Percentiles rank a stretch among this genome's conserved stretches.
phyloP scores from a whole-genome alignment of 2,797 vertebrate species.

The Bucorvus abyssinicus region DNA sequence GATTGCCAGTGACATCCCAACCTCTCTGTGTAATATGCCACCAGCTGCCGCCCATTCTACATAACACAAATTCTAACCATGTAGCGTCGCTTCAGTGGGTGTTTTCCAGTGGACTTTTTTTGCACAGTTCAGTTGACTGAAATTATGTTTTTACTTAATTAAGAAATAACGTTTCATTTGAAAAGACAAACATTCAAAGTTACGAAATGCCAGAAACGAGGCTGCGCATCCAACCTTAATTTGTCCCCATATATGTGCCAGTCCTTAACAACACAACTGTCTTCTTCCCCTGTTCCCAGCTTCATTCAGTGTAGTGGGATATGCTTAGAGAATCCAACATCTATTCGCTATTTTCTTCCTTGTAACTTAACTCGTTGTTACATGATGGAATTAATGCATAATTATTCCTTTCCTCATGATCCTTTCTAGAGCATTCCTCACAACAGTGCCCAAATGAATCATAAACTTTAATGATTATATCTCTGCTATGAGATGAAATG shows the following conservation, averaged over 20 bases:
- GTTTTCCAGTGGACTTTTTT: not conserved
- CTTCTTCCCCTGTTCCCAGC: not conserved
- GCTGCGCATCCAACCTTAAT: not conserved
- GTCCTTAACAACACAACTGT: not conserved
- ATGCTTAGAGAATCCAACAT: not conserved
- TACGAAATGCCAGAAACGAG: not conserved
- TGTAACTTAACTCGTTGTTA: not conserved
- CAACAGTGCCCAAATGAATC: not conserved
- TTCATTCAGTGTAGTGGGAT: not conserved
- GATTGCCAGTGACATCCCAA: not conserved
- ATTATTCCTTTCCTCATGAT: not conserved
- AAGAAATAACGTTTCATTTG: not conserved
- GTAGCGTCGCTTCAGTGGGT: not conserved
- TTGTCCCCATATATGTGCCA: not conserved
- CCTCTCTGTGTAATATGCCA: not conserved
- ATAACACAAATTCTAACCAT: fast-evolving
- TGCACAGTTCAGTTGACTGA: not conserved
- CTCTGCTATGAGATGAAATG: not conserved
- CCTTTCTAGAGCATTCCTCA: not conserved
- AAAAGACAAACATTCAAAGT: not conserved
- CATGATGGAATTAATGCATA: not conserved
- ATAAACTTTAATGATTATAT: not conserved
- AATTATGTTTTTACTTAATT: not conserved
- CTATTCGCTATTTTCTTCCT: not conserved
- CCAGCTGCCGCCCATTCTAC: not conserved